Percentiles rank a stretch among this genome's conserved stretches.
phyloP scores from a whole-genome alignment of 2,888 invertebrate genomes.

The Parnassius mnemosyne region DNA sequence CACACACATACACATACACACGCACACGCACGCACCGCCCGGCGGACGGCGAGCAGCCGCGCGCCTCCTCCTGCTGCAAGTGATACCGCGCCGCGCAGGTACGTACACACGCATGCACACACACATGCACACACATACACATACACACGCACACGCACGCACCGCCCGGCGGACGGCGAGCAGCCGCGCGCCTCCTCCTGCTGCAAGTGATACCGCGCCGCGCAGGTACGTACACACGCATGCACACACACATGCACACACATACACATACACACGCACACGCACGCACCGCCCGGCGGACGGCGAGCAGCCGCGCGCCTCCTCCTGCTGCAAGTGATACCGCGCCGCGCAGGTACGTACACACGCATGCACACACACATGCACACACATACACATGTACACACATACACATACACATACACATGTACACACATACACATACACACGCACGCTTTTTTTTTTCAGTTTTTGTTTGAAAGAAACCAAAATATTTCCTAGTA shows the following conservation, averaged over 20 bases:
- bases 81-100: neutral
- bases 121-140: no score
- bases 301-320: neutral
- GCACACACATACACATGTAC: conserved; percentile 61
- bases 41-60: neutral
- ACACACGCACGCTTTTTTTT: no score
- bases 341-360: neutral
- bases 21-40: conserved; percentile 61
- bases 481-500: no score
- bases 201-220: conserved; percentile 1
- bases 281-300: neutral
- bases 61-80: neutral
- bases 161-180: neutral
- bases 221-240: no score
- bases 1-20: no score
- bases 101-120: neutral
- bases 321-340: neutral
- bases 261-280: neutral
- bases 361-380: no score
- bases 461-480: no score
- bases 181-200: neutral
- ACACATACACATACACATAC: no score
- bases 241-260: neutral
- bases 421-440: no score
- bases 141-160: no score